phyloP scores from a whole-genome alignment of 2,797 vertebrate genomes.

The Sandelia bainsii region DNA sequence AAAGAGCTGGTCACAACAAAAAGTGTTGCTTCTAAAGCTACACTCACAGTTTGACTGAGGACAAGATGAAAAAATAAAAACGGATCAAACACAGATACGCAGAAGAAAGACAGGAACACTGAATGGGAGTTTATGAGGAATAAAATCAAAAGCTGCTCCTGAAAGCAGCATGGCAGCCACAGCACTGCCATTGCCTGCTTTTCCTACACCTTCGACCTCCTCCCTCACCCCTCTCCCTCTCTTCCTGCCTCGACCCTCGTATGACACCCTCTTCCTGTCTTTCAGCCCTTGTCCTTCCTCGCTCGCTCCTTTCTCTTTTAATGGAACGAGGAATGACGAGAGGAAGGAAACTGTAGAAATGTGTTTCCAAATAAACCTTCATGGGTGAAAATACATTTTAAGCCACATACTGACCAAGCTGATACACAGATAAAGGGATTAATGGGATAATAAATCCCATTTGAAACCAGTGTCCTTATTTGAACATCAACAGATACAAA shows the following conservation, averaged over 20 bases:
- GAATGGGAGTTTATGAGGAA: background rate
- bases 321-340: slow-evolving; percentile 18
- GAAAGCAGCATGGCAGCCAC: slow-evolving; percentile 36
- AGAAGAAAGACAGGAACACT: background rate
- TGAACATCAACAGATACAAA: slow-evolving; percentile 56
- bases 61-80: background rate
- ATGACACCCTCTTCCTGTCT: slow-evolving; percentile 66
- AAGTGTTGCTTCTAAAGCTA: background rate
- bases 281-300: slow-evolving; percentile 59
- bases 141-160: slow-evolving; percentile 9
- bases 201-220: slow-evolving; percentile 12
- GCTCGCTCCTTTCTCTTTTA: slow-evolving; percentile 45
- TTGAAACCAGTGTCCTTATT: slow-evolving; percentile 19
- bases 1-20: background rate
- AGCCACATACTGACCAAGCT: background rate
- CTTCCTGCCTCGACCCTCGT: slow-evolving; percentile 46
- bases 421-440: slow-evolving; percentile 25
- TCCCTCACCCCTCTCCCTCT: slow-evolving; percentile 12
- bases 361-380: slow-evolving; percentile 37
- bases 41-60: background rate
- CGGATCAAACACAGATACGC: background rate
- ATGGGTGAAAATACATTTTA: background rate
- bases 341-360: slow-evolving; percentile 46
- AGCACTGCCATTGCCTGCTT: slow-evolving; percentile 23
- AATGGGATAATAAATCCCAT: slow-evolving; percentile 46